phyloP scores from a whole-genome alignment of 2,888 invertebrate species.

The Lagria hirta region DNA sequence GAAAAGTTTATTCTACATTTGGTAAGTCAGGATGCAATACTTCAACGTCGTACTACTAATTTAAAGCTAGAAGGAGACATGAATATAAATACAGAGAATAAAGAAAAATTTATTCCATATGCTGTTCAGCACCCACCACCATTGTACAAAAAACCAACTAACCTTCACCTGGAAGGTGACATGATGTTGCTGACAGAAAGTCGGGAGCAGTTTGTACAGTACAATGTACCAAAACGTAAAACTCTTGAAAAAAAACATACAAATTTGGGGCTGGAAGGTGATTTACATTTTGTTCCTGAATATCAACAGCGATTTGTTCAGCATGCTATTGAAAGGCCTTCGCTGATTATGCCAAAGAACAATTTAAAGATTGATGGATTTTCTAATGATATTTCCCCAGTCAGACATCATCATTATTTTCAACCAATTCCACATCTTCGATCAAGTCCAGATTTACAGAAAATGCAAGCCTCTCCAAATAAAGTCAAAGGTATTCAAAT shows the following conservation, averaged over 20 bases:
- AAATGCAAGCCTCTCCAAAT: too few relatives aligned
- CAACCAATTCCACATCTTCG: slow-evolving; percentile 48
- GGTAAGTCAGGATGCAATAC: slow-evolving; percentile 51
- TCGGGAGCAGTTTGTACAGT: slow-evolving; percentile 52
- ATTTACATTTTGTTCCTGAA: slow-evolving; percentile 54
- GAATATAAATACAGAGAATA: slow-evolving; percentile 56
- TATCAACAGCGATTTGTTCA: slow-evolving; percentile 50
- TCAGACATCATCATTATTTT: slow-evolving; percentile 45
- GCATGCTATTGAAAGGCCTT: slow-evolving; percentile 41
- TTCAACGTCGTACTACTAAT: slow-evolving; percentile 52
- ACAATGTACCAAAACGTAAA: slow-evolving; percentile 53
- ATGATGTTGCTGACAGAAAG: slow-evolving; percentile 51
- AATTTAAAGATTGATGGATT: slow-evolving; percentile 53
- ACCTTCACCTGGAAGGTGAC: slow-evolving; percentile 57
- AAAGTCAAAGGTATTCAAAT: too few relatives aligned
- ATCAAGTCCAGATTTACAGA: too few relatives aligned
- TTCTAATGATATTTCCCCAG: slow-evolving; percentile 52
- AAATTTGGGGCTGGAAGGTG: slow-evolving; percentile 57
- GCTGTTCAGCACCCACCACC: slow-evolving; percentile 51
- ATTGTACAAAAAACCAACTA: slow-evolving; percentile 52
- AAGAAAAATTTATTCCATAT: slow-evolving; percentile 55
- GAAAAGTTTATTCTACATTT: slow-evolving; percentile 56
- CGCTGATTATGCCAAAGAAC: slow-evolving; percentile 41
- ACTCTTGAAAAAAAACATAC: slow-evolving; percentile 50
- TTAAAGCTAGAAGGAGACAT: slow-evolving; percentile 50